Conservation (phyloP, 2,113 vertebrate species). For the Ailurus styani region DNA sequence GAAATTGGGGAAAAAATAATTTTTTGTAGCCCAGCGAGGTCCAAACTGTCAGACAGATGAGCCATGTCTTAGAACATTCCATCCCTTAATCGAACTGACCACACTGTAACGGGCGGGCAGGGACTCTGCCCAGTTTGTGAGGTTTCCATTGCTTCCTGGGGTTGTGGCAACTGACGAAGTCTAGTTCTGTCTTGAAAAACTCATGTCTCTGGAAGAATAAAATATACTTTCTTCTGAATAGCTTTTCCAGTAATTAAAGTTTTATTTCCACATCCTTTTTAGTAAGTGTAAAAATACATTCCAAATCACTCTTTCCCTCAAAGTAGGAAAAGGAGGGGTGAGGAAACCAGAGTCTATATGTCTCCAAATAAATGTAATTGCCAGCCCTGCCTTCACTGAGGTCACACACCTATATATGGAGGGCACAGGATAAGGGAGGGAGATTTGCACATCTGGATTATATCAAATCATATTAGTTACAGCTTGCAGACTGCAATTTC, state of each 20-base stretch:
- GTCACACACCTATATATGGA: conserved; percentile 16
- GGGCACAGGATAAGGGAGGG: conserved; percentile 1
- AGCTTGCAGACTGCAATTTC: conserved; percentile 67
- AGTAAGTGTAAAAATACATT: conserved; percentile 52
- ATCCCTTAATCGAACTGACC: conserved; percentile 7
- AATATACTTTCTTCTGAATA: conserved; percentile 59
- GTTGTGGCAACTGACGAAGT: not conserved
- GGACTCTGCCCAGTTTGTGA: conserved; percentile 9
- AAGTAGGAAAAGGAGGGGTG: not conserved
- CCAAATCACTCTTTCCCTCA: conserved; percentile 27
- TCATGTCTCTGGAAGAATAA: conserved; percentile 40
- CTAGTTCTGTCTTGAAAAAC: conserved; percentile 43
- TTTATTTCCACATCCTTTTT: conserved; percentile 68
- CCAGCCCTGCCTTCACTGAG: not conserved
- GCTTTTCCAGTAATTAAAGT: conserved; percentile 59
- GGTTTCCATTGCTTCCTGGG: conserved; percentile 31
- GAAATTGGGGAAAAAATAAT: not conserved
- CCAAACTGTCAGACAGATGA: conserved; percentile 39
- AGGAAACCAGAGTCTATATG: not conserved
- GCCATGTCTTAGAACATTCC: conserved; percentile 41
- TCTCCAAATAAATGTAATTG: conserved; percentile 50
- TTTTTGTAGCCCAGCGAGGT: not conserved
- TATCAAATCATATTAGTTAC: conserved; percentile 68
- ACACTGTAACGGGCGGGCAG: not conserved
- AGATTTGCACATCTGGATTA: conserved; percentile 69